Evolutionary conservation across 2,888 invertebrate genomes (phyloP).

Genomic region (Coelopa pilipes): DNA sequence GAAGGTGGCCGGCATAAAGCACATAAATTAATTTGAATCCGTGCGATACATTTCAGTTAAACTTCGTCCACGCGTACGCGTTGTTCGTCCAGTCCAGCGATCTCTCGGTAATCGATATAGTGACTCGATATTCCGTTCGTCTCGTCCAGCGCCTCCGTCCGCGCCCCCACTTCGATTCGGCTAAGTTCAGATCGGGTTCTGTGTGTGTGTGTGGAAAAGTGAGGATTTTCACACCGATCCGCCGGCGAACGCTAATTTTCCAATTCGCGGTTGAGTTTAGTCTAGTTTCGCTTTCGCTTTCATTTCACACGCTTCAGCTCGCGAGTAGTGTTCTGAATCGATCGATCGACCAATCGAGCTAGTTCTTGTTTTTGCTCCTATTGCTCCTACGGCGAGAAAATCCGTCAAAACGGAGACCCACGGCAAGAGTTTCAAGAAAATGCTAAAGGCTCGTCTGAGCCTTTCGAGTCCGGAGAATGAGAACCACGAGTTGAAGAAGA

Average conservation of each 20-base stretch:
- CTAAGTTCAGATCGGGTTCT: too few relatives aligned
- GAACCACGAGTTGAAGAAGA: constrained; percentile 34
- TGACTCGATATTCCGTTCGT: too few relatives aligned
- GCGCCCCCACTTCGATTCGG: too few relatives aligned
- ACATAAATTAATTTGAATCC: constrained; percentile 52
- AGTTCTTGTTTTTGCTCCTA: too few relatives aligned
- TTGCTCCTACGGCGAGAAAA: constrained; percentile 28
- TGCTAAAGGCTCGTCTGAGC: constrained; percentile 63
- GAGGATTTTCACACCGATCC: too few relatives aligned
- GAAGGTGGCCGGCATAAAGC: constrained; percentile 4
- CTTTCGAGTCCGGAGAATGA: constrained; percentile 58
- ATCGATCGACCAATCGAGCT: too few relatives aligned
- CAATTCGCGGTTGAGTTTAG: neutral
- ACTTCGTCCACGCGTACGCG: constrained; percentile 5
- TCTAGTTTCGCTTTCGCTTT: neutral
- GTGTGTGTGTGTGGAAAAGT: too few relatives aligned
- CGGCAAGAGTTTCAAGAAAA: constrained; percentile 59
- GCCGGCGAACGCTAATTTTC: neutral
- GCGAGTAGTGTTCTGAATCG: too few relatives aligned
- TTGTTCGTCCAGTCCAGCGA: neutral
- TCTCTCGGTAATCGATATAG: too few relatives aligned
- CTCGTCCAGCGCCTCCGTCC: too few relatives aligned
- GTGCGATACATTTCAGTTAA: constrained; percentile 30
- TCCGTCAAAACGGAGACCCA: constrained; percentile 56
- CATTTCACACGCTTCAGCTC: neutral